Base-by-base conservation (phyloP, 2,113 vertebrate species). In the Rhinopomastus cyanomelas region DNA sequence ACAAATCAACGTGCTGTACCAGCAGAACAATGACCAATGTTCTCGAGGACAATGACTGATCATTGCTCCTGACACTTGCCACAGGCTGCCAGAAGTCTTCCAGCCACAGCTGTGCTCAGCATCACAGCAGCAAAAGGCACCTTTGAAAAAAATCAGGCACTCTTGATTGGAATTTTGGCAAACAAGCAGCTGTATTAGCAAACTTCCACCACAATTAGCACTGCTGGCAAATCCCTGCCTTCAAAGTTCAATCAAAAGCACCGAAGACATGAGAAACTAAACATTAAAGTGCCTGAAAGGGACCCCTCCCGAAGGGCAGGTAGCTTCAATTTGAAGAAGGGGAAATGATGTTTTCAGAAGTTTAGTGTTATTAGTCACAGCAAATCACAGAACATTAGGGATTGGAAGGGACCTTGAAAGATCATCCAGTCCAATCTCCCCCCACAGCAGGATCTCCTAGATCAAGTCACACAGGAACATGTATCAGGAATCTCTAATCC, bases 11-110 rank as follows among this genome's bases (percentile, higher is more conserved):
- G 82, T 85, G 55, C 11, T 73, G 37, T 46, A 79, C 17, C 69
- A 56, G 42, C 55, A 91, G 64, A 91, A 83, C 27, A 91, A 77
- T 72, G 57, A 60, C 44, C 81, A 52, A 71, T 90, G 66, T 94
- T 79, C 71, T 73, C 55, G 30, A 73, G 90, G 51, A 87, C 74
- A 89, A 46, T 82, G 89, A 81, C 21, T 48, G 46, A 25, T 92
- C 90, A 92, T 92, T 93, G 79, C 23, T 73, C 37, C 56, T 66
- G 55, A 67, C 74, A 51, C 39, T 78, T 66, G 21, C 53, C 30
- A 77, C 3, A 69, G 37, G 46, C 61, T 83, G 39, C 27, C 32
- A 59, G 42, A 73, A 69, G 46, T 36, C 87, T 79, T 61, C 48
- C 18, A 81, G 51, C 36, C 66, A 72, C 36, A 65, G 32, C 76